Conservation (phyloP, 2,888 invertebrate species). For the Tetropium fuscum region DNA sequence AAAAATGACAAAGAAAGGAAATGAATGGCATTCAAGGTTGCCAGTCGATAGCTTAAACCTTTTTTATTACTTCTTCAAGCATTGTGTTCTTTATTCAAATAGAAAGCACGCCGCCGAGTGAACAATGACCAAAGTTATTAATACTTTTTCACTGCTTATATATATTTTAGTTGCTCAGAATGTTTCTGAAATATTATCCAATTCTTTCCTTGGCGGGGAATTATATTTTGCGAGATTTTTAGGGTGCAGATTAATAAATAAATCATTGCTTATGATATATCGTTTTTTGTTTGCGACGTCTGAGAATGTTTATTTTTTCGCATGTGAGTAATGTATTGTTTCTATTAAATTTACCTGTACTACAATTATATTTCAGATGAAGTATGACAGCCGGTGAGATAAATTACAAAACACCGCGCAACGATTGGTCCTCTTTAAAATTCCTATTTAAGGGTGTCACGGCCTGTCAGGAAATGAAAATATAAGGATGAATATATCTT, state of each 20-base stretch:
- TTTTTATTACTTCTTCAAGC: conserved; percentile 21
- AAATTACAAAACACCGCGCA: too few species aligned
- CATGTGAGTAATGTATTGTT: too few species aligned
- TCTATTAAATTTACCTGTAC: too few species aligned
- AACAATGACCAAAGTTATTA: conserved; percentile 3
- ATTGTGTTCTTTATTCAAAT: conserved; percentile 10
- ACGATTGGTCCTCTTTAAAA: too few species aligned
- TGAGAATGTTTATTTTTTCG: too few species aligned
- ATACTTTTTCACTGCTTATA: not conserved
- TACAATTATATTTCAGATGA: too few species aligned
- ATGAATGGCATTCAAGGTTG: conserved; percentile 10
- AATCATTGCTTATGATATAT: not conserved
- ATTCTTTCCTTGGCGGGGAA: conserved; percentile 1
- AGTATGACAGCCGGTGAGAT: too few species aligned
- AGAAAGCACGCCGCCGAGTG: not conserved
- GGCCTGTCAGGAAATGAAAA: too few species aligned
- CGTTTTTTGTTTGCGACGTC: too few species aligned
- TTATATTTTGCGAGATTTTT: not conserved
- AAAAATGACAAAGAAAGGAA: conserved; percentile 10
- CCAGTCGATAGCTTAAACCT: conserved; percentile 12
- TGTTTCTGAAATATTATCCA: not conserved
- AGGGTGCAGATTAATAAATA: not conserved
- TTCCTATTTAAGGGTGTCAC: too few species aligned
- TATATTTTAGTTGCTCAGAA: not conserved
- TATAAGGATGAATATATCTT: too few species aligned